phyloP scores from a whole-genome alignment of 2,113 vertebrate genomes.

The Coptodon bakossiorum region DNA sequence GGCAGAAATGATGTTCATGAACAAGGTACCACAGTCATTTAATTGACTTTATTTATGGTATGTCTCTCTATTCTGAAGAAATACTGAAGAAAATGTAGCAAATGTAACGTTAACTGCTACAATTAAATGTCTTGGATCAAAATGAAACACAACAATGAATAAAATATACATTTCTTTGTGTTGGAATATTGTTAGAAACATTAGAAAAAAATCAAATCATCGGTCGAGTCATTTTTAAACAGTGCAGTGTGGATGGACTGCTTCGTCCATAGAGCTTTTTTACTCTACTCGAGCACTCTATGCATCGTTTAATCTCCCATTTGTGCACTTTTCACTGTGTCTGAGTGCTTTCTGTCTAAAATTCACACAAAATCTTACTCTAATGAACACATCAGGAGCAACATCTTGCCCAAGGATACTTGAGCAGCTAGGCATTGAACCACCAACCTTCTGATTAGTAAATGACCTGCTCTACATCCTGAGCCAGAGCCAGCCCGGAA shows the following conservation, averaged over 20 bases:
- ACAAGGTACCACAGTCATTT: not conserved
- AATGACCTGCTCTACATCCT: not conserved
- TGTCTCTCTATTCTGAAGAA: not conserved
- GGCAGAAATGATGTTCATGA: not conserved
- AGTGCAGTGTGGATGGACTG: accelerated
- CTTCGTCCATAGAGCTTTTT: not conserved
- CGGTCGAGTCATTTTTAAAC: not conserved
- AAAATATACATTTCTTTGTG: not conserved
- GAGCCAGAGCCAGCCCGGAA: not conserved
- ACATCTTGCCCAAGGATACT: not conserved
- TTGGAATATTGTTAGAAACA: not conserved
- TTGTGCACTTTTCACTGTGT: not conserved
- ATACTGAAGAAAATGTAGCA: not conserved
- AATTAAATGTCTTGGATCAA: not conserved
- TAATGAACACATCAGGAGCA: not conserved
- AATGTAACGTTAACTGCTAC: not conserved
- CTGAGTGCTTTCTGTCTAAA: not conserved
- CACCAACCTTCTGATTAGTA: not conserved
- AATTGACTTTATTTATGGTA: not conserved
- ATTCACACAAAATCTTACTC: not conserved
- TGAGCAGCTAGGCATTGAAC: not conserved
- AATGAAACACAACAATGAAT: not conserved
- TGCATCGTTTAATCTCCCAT: not conserved
- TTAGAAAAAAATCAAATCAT: not conserved
- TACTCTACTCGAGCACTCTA: not conserved